Evolutionary conservation across 2,113 vertebrate species (phyloP).

Genomic region (Ageneiosus marmoratus): DNA sequence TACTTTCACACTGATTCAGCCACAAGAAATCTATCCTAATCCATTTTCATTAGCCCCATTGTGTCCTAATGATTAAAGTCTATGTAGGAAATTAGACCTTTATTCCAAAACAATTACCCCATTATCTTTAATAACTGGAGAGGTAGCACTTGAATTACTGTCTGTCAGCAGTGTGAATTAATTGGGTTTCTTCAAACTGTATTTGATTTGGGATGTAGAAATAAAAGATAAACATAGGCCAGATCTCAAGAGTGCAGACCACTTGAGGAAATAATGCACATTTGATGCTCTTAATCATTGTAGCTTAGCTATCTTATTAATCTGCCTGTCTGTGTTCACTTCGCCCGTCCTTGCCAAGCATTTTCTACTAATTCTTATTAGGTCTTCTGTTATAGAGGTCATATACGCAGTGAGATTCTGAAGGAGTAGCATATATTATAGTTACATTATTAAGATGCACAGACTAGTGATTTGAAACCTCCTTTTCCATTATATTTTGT

Average conservation of each 20-base stretch:
- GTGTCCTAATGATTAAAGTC: slow-evolving; percentile 4
- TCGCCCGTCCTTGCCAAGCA: background rate
- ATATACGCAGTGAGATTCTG: background rate
- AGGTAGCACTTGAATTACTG: background rate
- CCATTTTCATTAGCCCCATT: background rate
- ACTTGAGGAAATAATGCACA: background rate
- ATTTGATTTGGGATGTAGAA: slow-evolving; percentile 5
- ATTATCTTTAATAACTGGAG: background rate
- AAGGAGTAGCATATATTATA: too few species aligned
- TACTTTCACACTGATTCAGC: background rate
- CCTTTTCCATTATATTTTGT: background rate
- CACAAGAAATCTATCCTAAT: slow-evolving; percentile 5
- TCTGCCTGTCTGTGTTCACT: background rate
- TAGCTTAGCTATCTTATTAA: background rate
- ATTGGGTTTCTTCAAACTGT: background rate
- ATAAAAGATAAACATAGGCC: background rate
- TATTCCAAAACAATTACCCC: background rate
- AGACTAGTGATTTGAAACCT: background rate
- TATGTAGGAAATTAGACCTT: slow-evolving; percentile 1
- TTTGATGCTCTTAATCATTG: background rate
- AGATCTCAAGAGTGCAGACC: background rate
- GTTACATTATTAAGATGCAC: too few species aligned
- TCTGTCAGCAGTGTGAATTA: background rate
- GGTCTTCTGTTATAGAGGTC: background rate
- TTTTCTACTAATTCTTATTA: background rate